A percentile compares a stretch with the other conserved stretches of the same genome.
Conservation (phyloP, 2,888 invertebrate species). For the Hemithea aestivaria region DNA sequence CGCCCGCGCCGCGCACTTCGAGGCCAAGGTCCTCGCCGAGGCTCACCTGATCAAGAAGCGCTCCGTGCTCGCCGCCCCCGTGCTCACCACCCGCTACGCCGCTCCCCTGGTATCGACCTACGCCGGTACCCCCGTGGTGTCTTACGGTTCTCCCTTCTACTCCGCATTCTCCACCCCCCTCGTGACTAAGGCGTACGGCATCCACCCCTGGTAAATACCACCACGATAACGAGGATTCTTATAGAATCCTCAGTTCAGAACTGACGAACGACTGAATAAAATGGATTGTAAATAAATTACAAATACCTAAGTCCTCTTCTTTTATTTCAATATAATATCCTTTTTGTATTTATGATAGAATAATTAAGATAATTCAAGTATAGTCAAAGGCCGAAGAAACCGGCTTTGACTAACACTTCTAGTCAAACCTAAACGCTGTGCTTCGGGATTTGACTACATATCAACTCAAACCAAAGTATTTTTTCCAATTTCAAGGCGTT, state of each 20-base stretch:
- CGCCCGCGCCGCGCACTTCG: slow-evolving; percentile 61
- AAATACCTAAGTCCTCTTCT: slow-evolving; percentile 8
- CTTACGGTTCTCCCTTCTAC: slow-evolving; percentile 45
- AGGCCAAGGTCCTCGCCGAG: slow-evolving; percentile 57
- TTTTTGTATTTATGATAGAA: no score
- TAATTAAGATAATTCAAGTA: no score
- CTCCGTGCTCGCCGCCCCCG: slow-evolving; percentile 46
- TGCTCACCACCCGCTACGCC: slow-evolving; percentile 44
- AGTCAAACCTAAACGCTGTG: no score
- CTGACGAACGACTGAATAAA: slow-evolving; percentile 43
- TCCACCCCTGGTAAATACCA: slow-evolving; percentile 60
- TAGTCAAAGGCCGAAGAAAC: no score
- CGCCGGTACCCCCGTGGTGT: slow-evolving; percentile 34
- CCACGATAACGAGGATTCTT: slow-evolving; percentile 43
- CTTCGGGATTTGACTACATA: no score
- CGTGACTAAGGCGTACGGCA: slow-evolving; percentile 52
- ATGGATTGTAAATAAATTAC: slow-evolving; percentile 47
- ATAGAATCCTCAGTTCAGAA: slow-evolving; percentile 47
- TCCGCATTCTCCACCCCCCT: slow-evolving; percentile 45
- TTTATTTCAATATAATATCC: neutral
- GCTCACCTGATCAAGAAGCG: slow-evolving; percentile 64
- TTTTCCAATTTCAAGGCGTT: no score
- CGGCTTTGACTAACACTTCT: no score
- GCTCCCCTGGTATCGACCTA: slow-evolving; percentile 46
- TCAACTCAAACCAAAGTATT: no score